phyloP scores from a whole-genome alignment of 2,113 vertebrate species.

The Bothrops jararaca region DNA sequence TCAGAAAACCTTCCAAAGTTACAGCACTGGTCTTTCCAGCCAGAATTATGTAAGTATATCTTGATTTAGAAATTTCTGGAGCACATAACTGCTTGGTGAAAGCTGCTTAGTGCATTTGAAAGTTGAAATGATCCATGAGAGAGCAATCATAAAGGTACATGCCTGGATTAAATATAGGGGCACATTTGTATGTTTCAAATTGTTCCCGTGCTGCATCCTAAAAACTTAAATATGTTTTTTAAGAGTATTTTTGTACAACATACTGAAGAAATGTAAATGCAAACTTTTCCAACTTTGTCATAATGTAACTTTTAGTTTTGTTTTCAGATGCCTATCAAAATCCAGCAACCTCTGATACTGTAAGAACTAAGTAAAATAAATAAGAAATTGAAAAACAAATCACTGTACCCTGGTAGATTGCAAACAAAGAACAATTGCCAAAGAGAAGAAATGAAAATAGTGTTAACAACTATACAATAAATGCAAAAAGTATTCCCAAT shows the following conservation, averaged over 20 bases:
- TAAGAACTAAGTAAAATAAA: constrained; percentile 24
- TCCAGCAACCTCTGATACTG: not conserved
- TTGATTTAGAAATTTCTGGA: not conserved
- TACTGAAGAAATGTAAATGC: constrained; percentile 13
- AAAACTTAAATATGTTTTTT: constrained; percentile 3
- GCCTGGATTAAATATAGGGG: not conserved
- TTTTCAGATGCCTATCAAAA: constrained; percentile 9
- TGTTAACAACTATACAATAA: constrained; percentile 24
- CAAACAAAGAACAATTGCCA: constrained; percentile 34
- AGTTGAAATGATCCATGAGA: not conserved
- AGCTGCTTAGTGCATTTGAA: not conserved
- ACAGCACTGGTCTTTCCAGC: not conserved
- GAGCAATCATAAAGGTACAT: not conserved
- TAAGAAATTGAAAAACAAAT: constrained; percentile 7
- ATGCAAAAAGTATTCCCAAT: constrained; percentile 25
- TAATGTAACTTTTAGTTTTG: constrained; percentile 1
- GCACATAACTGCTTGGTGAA: not conserved
- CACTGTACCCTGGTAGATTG: not conserved
- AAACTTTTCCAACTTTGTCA: constrained; percentile 1
- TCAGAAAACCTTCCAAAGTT: not conserved
- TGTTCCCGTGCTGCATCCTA: not conserved
- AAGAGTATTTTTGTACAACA: not conserved
- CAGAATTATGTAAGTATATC: not conserved
- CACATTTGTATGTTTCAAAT: not conserved
- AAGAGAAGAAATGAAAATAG: constrained; percentile 30